Conservation (phyloP, 2,113 vertebrate genomes). For the Rhea pennata region DNA sequence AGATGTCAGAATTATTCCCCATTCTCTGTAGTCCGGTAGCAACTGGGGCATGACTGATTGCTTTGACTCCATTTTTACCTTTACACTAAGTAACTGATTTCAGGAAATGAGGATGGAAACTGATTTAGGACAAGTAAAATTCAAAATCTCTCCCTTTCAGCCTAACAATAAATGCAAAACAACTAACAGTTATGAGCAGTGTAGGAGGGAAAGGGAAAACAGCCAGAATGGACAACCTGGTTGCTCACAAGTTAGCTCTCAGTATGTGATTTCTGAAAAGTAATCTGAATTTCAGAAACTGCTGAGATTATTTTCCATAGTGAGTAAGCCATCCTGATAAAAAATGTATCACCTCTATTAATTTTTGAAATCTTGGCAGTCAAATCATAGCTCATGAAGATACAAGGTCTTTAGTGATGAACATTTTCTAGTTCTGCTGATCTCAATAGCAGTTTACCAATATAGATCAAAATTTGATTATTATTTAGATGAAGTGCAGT, state of each 20-base stretch:
- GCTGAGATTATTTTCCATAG: neutral
- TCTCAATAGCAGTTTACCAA: neutral
- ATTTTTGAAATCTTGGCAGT: neutral
- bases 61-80: neutral
- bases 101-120: neutral
- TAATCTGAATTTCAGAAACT: neutral
- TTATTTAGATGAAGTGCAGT: neutral
- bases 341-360: neutral
- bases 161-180: neutral
- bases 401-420: neutral
- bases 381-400: neutral
- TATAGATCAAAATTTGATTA: neutral
- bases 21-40: neutral
- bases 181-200: neutral
- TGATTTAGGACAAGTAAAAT: neutral
- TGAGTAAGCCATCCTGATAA: neutral
- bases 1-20: constrained; percentile 64
- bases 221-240: neutral
- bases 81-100: neutral
- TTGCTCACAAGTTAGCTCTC: accelerated
- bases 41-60: neutral
- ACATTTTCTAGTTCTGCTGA: neutral
- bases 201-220: neutral
- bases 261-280: neutral
- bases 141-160: neutral